Base-by-base conservation (phyloP, 2,888 invertebrate genomes). In the Patella ulyssiponensis region DNA sequence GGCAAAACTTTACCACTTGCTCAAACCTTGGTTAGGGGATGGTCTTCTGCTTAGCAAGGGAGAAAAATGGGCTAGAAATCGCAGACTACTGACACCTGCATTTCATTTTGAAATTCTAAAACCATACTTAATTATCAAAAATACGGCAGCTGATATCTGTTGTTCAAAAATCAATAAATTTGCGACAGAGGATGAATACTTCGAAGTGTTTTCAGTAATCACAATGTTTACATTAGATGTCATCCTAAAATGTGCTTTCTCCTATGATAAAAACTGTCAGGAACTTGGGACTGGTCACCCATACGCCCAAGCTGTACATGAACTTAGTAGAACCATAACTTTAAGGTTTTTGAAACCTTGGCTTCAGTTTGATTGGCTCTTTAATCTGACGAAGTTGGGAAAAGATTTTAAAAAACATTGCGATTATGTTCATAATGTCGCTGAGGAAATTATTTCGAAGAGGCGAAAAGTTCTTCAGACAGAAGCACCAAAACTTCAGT, bases 181-280 rank as follows among this genome's bases (percentile, higher is more conserved):
- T 51, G 83, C 83, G 11, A 75, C 75, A 4, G 64, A 27, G 33
- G 85, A 83, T 14, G 78, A 80, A 52, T 79, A 77, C 70, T 81
- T 87, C 70, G 86, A 87, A 71, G 74, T 85, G 4, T 84, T 85
- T 69, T 78, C 83, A 73, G 75, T 77, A 15, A 71, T 83, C 14
- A 81, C 83, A 27, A 77, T 82, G 20, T 82, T 80, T 54, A 86
- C 88, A 0, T 77, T 87, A 51, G 87, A 88, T 71, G 83, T 86
- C 17, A 83, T 88, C 11, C 80, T 88, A 11, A 80, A 82, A 58
- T 88, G 88, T 81, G 86, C 87, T n/a, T 86, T 87, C 74, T 87
- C 88, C n/a, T 84, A 84, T 72, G 81, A 86, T 27, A 79, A 77
- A 53, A 81, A 85, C 64, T 80, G 87, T 4, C 87, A 88, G 74